These are phyloP conservation scores for Lutjanus campechanus DNA, from an alignment of 2,797 vertebrate species.

Conservation along the genomic window DNA sequence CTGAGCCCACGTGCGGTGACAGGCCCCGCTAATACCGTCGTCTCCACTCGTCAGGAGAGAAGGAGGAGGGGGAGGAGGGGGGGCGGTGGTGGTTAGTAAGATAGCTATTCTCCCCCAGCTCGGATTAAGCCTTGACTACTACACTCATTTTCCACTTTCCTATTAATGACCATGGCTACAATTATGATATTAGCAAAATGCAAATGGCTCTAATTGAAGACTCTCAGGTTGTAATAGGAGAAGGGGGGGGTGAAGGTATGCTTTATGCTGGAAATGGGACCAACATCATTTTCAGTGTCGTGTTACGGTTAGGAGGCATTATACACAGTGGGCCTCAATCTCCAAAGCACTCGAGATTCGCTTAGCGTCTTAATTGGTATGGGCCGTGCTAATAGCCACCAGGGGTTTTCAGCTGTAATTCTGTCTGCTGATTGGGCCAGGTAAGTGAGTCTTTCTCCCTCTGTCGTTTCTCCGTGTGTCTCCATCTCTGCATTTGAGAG, in stretches of 20 bases:
- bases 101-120: constrained; percentile 74
- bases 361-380: constrained; percentile 88
- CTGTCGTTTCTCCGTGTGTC: constrained; percentile 16
- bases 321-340: constrained; percentile 84
- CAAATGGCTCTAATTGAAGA: constrained; percentile 89
- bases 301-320: constrained; percentile 85
- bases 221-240: constrained; percentile 86
- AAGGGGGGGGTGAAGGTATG: constrained; percentile 77
- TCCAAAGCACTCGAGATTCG: constrained; percentile 88
- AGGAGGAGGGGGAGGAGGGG: neutral
- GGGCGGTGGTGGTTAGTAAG: constrained; percentile 38
- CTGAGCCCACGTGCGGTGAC: constrained; percentile 55
- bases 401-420: constrained; percentile 80
- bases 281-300: constrained; percentile 80
- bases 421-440: constrained; percentile 84
- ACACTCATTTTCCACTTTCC: constrained; percentile 85
- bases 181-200: constrained; percentile 90
- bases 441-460: constrained; percentile 65
- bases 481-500: constrained; percentile 60
- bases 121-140: constrained; percentile 77
- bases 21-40: constrained; percentile 66
- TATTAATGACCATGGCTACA: constrained; percentile 87
- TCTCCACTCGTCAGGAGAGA: constrained; percentile 62
- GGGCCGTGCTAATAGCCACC: constrained; percentile 84
- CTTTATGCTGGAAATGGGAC: constrained; percentile 79